Percentiles rank a stretch among this genome's conserved stretches.
phyloP scores from a whole-genome alignment of 2,888 invertebrate genomes.

The Agonum fuliginosum region DNA sequence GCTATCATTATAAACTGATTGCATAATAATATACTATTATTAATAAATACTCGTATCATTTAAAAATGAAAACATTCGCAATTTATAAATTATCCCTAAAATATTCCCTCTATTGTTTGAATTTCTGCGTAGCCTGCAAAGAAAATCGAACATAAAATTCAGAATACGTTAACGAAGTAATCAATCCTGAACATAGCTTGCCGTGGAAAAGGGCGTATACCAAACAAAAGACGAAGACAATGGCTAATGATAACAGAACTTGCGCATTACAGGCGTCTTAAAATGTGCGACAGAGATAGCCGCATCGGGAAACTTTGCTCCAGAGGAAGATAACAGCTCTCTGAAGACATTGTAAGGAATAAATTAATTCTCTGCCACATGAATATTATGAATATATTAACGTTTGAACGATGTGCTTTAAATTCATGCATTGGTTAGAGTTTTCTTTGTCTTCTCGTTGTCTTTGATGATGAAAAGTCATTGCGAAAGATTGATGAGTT shows the following conservation, averaged over 20 bases:
- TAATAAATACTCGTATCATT: too few relatives aligned
- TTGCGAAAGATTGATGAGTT: constrained; percentile 40
- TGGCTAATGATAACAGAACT: constrained; percentile 59
- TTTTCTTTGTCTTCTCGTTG: constrained; percentile 36
- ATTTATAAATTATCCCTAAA: too few relatives aligned
- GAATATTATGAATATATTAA: constrained; percentile 59
- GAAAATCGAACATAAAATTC: constrained; percentile 34
- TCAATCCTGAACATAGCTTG: constrained; percentile 45
- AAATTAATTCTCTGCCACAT: constrained; percentile 54
- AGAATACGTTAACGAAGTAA: constrained; percentile 56
- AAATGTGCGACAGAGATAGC: constrained; percentile 8
- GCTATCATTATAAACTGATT: too few relatives aligned
- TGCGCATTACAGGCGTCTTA: constrained; percentile 55
- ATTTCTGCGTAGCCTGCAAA: constrained; percentile 17
- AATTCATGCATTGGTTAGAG: constrained; percentile 45
- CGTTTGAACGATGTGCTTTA: constrained; percentile 14
- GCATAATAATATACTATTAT: too few relatives aligned
- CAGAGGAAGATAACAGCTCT: background rate
- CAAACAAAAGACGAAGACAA: constrained; percentile 58
- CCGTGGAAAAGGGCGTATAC: constrained; percentile 54
- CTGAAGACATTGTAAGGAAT: constrained; percentile 32
- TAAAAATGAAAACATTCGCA: too few relatives aligned
- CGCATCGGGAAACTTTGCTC: background rate
- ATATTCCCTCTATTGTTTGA: background rate
- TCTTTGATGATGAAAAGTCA: constrained; percentile 35